phyloP scores from a whole-genome alignment of 2,797 vertebrate genomes.

The Oryzias dopingdopingensis region DNA sequence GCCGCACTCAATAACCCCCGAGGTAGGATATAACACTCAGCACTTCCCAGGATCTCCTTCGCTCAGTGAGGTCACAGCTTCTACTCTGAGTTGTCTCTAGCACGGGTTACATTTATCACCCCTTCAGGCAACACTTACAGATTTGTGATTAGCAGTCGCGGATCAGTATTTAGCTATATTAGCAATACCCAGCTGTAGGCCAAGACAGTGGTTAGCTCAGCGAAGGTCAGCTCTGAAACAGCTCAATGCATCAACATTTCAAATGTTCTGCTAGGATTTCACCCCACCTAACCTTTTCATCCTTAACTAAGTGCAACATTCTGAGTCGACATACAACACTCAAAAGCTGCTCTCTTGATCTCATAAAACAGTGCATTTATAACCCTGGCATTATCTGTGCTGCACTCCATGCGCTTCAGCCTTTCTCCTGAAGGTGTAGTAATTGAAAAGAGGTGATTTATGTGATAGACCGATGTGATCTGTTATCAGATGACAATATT shows the following conservation, averaged over 20 bases:
- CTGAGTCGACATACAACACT: slow-evolving; percentile 9
- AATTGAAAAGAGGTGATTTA: slow-evolving; percentile 6
- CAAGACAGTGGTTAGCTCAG: slow-evolving; percentile 1
- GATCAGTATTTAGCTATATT: slow-evolving; percentile 22
- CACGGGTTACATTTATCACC: slow-evolving; percentile 8
- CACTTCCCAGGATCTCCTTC: background rate
- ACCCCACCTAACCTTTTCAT: background rate
- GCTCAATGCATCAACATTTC: slow-evolving; percentile 14
- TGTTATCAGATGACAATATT: slow-evolving; percentile 1
- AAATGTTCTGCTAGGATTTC: slow-evolving; percentile 6
- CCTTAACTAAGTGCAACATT: slow-evolving; percentile 3
- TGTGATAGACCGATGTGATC: background rate
- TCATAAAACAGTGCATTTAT: slow-evolving; percentile 19
- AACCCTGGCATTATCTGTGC: slow-evolving; percentile 11
- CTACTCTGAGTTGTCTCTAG: slow-evolving; percentile 3
- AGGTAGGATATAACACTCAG: slow-evolving; percentile 78
- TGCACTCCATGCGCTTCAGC: background rate
- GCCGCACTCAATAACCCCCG: slow-evolving; percentile 94
- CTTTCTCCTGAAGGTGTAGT: slow-evolving; percentile 2
- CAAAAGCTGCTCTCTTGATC: slow-evolving; percentile 11
- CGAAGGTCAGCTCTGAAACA: slow-evolving; percentile 22
- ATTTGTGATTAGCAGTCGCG: slow-evolving; percentile 13
- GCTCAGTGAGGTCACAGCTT: background rate
- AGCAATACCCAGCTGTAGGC: slow-evolving; percentile 7
- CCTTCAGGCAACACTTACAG: slow-evolving; percentile 19